Conservation (phyloP, 2,113 vertebrate genomes). For the Corythornis vintsioides region DNA sequence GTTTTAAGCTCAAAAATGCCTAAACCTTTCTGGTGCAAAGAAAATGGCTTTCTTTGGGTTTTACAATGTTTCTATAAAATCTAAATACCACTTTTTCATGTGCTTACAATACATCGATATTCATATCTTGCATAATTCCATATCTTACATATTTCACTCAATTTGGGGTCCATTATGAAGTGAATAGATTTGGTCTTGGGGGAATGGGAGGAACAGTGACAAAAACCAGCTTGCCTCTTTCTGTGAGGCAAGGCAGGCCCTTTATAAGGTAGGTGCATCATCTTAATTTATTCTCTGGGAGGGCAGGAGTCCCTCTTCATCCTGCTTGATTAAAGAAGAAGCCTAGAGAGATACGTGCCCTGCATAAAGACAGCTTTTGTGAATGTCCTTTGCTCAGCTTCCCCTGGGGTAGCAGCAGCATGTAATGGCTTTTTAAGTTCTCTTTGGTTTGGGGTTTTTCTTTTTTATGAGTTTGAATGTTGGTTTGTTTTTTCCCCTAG, state of each 20-base stretch:
- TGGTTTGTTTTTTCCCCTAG: not conserved
- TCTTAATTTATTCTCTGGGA: slow-evolving; percentile 5
- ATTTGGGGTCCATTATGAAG: not conserved
- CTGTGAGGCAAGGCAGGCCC: not conserved
- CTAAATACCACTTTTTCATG: not conserved
- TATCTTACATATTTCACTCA: not conserved
- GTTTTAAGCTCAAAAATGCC: not conserved
- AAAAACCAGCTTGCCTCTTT: not conserved
- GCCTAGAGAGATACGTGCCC: not conserved
- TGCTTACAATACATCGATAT: not conserved
- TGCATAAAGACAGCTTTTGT: slow-evolving; percentile 40
- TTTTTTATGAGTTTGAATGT: not conserved
- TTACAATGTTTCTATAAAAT: not conserved
- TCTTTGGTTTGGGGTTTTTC: not conserved
- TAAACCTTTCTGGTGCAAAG: not conserved
- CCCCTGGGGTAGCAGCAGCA: not conserved
- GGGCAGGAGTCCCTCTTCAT: slow-evolving; percentile 16
- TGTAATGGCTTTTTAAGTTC: not conserved
- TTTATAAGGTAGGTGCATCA: not conserved
- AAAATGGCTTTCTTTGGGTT: not conserved
- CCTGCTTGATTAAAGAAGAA: slow-evolving; percentile 40
- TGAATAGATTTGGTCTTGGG: not conserved
- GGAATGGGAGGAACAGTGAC: not conserved
- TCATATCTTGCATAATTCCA: not conserved
- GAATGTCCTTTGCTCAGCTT: not conserved